Evolutionary conservation across 2,113 vertebrate genomes (phyloP).

Genomic region (Aramus guarauna): DNA sequence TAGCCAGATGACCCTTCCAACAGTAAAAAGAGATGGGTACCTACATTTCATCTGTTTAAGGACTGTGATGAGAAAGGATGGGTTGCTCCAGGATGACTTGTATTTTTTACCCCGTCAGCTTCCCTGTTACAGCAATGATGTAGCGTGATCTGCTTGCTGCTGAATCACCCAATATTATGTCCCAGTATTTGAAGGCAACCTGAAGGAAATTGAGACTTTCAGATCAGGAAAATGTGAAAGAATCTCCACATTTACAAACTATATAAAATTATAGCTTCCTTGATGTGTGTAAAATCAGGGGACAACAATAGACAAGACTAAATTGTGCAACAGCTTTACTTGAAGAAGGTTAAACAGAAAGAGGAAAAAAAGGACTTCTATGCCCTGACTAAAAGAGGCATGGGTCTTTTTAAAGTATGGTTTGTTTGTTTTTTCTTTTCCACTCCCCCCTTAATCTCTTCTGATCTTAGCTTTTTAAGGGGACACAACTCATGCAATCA

Average conservation of each 20-base stretch:
- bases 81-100: not conserved
- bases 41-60: not conserved
- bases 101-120: not conserved
- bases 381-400: not conserved
- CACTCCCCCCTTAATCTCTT: fast-evolving
- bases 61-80: not conserved
- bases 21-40: not conserved
- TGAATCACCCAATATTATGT: not conserved
- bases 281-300: not conserved
- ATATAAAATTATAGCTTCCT: not conserved
- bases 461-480: not conserved
- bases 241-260: not conserved
- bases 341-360: not conserved
- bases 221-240: not conserved
- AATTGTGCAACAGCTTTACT: not conserved
- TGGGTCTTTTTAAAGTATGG: not conserved
- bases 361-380: fast-evolving
- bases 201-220: not conserved
- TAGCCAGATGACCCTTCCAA: not conserved
- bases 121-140: not conserved
- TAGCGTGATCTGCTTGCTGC: not conserved
- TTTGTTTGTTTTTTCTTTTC: not conserved
- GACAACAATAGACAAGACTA: not conserved
- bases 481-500: not conserved
- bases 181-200: not conserved